Base-by-base conservation (phyloP, 2,888 invertebrate genomes). In the Tetheella fluctuosa region DNA sequence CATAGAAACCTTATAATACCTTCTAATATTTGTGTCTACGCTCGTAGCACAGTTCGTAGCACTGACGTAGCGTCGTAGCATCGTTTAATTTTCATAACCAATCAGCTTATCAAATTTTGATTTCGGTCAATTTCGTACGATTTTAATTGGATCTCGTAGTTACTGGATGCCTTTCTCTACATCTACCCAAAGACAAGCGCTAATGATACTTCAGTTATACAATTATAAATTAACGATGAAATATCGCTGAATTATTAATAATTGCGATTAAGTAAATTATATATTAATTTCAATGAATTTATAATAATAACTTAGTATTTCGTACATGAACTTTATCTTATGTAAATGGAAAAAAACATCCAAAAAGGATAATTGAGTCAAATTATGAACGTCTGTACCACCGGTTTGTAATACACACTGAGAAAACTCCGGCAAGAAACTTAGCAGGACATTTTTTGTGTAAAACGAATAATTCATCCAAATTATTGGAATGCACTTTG, bases 71-170 rank as follows among this genome's bases (percentile, higher is more conserved):
- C 15, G n/a, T 48, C 48, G 20, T 20, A 42, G 48, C 48, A 48
- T 20, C 48, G 48, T 48, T 42, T 48, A 48, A 48, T 57, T 62
- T 59, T 60, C 52, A 62, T 60, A 60, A 62, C 54, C 64, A 55
- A 64, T 62, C 59, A 59, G 58, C 54, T 61, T 57, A 64, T 62
- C 56, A 59, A 54, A 60, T 64, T 64, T 25, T 30, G 30, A 39
- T 52, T 53, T 57, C 42, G 15, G 59, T 62, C 54, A 52, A 58
- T 52, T 28, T 48, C 48, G 30, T 25, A 48, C 17, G 39, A 59
- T 56, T 57, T 53, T 54, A 54, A 52, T 53, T 23, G 56, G 42
- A 53, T 53, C 56, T 53, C 25, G 25, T 59, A 54, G 10, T 20
- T 53, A 54, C 17, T 25, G 54, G 57, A 23, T 48, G 56, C 53